Percentiles rank a stretch among this genome's conserved stretches.
phyloP scores from a whole-genome alignment of 2,113 vertebrate species.

The Lichenostomus cassidix region DNA sequence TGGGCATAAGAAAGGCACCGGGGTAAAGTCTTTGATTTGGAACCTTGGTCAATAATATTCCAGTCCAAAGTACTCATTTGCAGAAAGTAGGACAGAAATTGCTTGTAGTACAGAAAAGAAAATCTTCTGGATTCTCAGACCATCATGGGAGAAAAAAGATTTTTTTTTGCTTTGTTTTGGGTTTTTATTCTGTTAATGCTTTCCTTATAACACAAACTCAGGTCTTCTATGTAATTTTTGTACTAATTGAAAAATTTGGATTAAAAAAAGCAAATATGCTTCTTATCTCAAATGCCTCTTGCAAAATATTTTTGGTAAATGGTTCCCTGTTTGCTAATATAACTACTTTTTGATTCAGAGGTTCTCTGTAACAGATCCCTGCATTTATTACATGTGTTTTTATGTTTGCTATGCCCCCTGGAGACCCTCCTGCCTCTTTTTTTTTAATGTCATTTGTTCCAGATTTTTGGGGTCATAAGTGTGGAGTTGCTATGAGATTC shows the following conservation, averaged over 20 bases:
- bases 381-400: neutral
- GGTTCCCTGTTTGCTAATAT: neutral
- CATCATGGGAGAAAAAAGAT: neutral
- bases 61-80: neutral
- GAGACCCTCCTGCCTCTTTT: accelerated
- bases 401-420: neutral
- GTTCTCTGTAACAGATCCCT: neutral
- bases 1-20: neutral
- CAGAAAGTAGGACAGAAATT: neutral
- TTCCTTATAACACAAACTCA: neutral
- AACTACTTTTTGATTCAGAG: neutral
- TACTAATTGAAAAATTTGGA: neutral
- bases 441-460: neutral
- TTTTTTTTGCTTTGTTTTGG: neutral
- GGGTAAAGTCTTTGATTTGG: neutral
- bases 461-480: neutral
- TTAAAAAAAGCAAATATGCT: neutral
- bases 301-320: neutral
- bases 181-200: neutral
- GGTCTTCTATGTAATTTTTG: neutral
- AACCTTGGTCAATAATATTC: neutral
- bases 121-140: neutral
- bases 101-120: neutral
- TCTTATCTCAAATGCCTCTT: neutral
- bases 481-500: neutral